Base-by-base conservation (phyloP, 2,888 invertebrate species). In the Fragum sueziense region DNA sequence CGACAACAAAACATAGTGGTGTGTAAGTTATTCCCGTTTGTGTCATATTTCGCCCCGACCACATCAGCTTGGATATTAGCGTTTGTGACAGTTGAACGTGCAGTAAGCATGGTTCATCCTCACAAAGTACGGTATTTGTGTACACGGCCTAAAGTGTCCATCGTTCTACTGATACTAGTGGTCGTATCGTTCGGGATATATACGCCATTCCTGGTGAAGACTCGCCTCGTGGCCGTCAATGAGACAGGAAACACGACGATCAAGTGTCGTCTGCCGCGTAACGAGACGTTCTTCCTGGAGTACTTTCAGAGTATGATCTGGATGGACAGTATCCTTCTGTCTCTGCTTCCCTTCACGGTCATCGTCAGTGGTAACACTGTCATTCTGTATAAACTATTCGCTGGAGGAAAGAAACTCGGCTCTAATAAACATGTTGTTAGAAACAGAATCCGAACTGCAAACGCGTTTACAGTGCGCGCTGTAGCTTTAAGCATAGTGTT, bases 401-500 rank as follows among this genome's bases (percentile, higher is more conserved):
- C 74, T 25, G 75, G 82, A 22, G 67, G 76, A 22, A 69, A 69
- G 22, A 17, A 20, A 14, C 54, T 76, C 7, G 17, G 20, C 6
- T 47, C 47, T 7, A 47, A 67, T 9, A 72, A 75, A 52, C 72
- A 70, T 9, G 33, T 70, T 14, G 52, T 76, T 4, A 59, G 75
- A 7, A 70, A 61, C 33, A 54, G 82, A 29, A 73, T 73, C 22
- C 52, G 76, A 25, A 41, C 70, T 7, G 82, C 82, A 0, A 82
- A 82, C 69, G 61, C 82, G 25, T 82, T 82, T 61, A 82, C 82
- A 4, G 70, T 78, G 17, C 78, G 82, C 14, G 82, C 82, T 25
- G 70, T 82, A 22, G 82, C 78, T 7, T 34, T 82, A n/a, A 82
- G 82, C 37, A 75, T 82, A 11, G 73, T 70, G 6, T 78, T 82